phyloP scores from a whole-genome alignment of 2,797 vertebrate genomes.

The Brachymystax lenok region DNA sequence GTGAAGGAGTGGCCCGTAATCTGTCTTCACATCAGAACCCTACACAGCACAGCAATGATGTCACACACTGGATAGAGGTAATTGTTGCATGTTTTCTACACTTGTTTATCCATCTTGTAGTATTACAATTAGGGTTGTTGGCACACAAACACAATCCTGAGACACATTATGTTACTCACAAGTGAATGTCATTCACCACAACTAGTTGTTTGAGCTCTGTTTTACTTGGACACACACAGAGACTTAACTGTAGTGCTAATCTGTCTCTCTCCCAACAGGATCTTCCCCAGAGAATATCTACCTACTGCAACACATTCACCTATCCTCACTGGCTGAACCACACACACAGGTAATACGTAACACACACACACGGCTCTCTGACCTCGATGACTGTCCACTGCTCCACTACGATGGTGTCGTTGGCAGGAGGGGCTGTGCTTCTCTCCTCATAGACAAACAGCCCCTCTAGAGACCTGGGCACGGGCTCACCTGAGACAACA shows the following conservation, averaged over 20 bases:
- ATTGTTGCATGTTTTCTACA: neutral
- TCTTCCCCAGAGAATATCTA: neutral
- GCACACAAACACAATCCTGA: neutral
- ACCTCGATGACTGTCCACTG: slow-evolving; percentile 98
- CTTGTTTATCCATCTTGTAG: neutral
- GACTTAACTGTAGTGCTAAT: neutral
- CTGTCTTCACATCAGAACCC: slow-evolving; percentile 89
- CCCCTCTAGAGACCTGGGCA: slow-evolving; percentile 90
- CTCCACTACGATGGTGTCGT: slow-evolving; percentile 96
- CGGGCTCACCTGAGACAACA: slow-evolving; percentile 81
- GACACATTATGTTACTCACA: neutral
- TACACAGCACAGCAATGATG: slow-evolving; percentile 47
- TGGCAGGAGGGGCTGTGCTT: slow-evolving; percentile 79
- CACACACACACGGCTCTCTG: slow-evolving; percentile 22
- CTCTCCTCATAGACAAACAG: slow-evolving; percentile 93
- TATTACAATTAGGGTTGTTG: neutral
- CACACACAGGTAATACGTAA: neutral
- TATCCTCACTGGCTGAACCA: neutral
- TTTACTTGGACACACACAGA: neutral
- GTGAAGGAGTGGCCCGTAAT: slow-evolving; percentile 93
- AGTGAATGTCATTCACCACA: neutral
- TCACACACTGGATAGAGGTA: neutral
- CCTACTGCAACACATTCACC: neutral
- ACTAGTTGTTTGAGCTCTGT: neutral
- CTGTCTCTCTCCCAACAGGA: neutral